Conservation (phyloP, 2,113 vertebrate genomes). For the Pelusios castaneus region DNA sequence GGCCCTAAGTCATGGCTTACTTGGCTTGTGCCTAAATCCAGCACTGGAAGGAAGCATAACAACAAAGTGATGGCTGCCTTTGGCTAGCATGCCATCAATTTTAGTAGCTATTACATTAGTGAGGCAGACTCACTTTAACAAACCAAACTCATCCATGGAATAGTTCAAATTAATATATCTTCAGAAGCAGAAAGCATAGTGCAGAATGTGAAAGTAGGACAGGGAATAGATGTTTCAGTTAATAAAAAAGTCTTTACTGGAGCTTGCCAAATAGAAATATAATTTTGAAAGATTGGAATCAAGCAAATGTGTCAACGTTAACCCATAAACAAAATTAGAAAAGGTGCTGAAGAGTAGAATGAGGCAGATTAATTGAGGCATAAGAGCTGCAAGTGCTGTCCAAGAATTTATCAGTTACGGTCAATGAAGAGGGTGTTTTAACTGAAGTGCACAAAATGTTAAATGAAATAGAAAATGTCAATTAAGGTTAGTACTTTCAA, state of each 20-base stretch:
- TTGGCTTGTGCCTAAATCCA: too few relatives aligned
- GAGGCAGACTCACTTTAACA: background rate
- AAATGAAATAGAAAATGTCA: constrained; percentile 28
- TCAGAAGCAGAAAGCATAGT: background rate
- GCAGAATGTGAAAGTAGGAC: background rate
- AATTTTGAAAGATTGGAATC: constrained; percentile 9
- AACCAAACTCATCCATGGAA: background rate
- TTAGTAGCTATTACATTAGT: background rate
- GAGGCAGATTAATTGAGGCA: background rate
- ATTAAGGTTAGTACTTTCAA: constrained; percentile 24
- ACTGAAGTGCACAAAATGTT: background rate
- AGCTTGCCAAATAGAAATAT: constrained; percentile 5
- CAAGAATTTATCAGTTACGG: background rate
- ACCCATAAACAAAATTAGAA: background rate
- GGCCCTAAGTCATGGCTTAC: too few relatives aligned
- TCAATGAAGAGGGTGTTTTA: constrained; percentile 5
- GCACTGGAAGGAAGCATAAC: background rate
- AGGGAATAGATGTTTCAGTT: background rate
- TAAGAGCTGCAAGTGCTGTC: background rate
- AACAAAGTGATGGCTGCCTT: background rate
- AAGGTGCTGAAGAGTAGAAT: background rate
- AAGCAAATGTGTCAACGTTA: background rate
- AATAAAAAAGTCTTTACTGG: background rate
- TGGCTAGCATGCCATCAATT: background rate
- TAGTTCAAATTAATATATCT: background rate